Evolutionary conservation across 1,140 invertebrate species (phyloP), one percentile per base, ranked within the genome.

Genomic region (Zophobas atratus): DNA sequence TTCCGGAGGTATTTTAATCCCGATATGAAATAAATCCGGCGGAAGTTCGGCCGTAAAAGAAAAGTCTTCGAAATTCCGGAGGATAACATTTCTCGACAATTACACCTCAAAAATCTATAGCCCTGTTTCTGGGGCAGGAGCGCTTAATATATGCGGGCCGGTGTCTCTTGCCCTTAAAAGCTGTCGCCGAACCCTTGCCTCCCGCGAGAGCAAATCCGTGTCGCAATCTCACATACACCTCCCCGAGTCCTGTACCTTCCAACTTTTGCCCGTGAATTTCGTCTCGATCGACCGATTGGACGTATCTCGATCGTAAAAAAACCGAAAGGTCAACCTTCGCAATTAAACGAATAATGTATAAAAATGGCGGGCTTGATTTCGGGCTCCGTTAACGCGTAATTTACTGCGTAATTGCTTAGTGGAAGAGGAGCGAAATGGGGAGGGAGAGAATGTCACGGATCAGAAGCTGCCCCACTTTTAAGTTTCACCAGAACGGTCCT

Each of bases 201-300:
- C 41, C 34, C 67, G 67, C 67, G 67, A 70, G 67, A 70, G 67
- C 67, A 70, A 70, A 70, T 48, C 46, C 67, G 46, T 70, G 67
- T 70, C 67, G 67, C 38, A 60, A 70, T 49, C 67, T 70, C 46
- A 49, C 33, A 70, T 38, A 48, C 67, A 70, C 32, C 46, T 8
- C 34, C 34, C n/a, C 67, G 39, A 46, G 43, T 3, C 43, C 43
- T 3, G 3, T 4, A 4, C 43, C 43, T 46, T 8, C 3, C 3
- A 8, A 46, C 43, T 46, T 3, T 46, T 46, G 3, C 3, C 43
- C 43, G 43, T 46, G 3, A 3, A 46, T 8, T 46, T 8, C 20
- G 20, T 20, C 20, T 20, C 20, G 20, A 20, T 20, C 20, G 20
- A 20, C 20, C 20, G 20, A 20, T 20, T 20, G 20, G 20, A 20